Percentiles rank a stretch among this genome's conserved stretches.
Evolutionary conservation across 2,797 vertebrate species (phyloP).

Genomic region (Notolepis coatsorum): DNA sequence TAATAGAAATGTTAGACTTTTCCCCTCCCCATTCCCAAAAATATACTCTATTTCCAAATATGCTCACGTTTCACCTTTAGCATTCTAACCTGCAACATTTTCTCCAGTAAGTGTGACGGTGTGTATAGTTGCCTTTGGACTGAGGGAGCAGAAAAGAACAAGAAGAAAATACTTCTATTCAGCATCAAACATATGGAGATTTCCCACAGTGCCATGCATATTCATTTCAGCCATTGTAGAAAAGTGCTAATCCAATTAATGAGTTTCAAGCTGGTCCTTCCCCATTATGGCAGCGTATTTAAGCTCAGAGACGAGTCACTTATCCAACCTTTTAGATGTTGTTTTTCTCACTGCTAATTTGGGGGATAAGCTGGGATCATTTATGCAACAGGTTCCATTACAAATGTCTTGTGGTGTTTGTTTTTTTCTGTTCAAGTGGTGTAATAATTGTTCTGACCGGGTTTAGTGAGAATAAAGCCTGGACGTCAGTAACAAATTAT

Average conservation of each 20-base stretch:
- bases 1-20: no score
- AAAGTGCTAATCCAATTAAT: slow-evolving; percentile 83
- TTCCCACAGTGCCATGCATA: slow-evolving; percentile 64
- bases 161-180: slow-evolving; percentile 28
- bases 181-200: slow-evolving; percentile 44
- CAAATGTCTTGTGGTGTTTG: slow-evolving; percentile 28
- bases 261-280: slow-evolving; percentile 75
- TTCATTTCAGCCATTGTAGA: slow-evolving; percentile 73
- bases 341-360: slow-evolving; percentile 51
- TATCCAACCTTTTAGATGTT: slow-evolving; percentile 76
- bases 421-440: not conserved
- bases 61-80: not conserved
- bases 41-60: no score
- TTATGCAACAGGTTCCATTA: slow-evolving; percentile 41
- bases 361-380: slow-evolving; percentile 37
- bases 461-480: slow-evolving; percentile 24
- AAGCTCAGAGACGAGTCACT: slow-evolving; percentile 71
- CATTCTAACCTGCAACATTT: slow-evolving; percentile 3
- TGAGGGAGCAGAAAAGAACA: no score
- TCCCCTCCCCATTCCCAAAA: no score
- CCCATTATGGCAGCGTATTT: slow-evolving; percentile 74
- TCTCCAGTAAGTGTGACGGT: slow-evolving; percentile 17
- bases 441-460: slow-evolving; percentile 16
- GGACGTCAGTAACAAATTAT: no score
- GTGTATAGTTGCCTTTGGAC: no score